Conservation (phyloP, 1,140 invertebrate species). For the Anastrepha ludens region DNA sequence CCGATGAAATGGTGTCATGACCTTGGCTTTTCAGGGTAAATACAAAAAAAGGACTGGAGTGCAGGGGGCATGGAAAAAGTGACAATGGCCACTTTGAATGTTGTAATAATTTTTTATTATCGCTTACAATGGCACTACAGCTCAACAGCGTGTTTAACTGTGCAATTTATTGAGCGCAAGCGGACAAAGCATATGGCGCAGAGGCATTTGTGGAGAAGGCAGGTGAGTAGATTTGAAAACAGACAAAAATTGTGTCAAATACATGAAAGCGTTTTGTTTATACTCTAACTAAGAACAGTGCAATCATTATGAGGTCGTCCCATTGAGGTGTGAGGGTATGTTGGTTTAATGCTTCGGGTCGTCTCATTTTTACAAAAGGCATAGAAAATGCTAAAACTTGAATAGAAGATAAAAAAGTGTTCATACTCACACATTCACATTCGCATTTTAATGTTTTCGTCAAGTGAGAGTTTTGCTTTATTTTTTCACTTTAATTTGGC, state of each 20-base stretch:
- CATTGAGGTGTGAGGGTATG: neutral
- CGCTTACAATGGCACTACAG: neutral
- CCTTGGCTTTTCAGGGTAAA: neutral
- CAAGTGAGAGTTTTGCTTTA: neutral
- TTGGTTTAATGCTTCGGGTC: neutral
- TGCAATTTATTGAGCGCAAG: constrained; percentile 42
- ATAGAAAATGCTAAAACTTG: neutral
- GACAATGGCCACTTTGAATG: constrained; percentile 28
- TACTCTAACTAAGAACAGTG: neutral
- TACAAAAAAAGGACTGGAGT: no score
- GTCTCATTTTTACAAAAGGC: neutral
- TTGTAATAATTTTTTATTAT: constrained; percentile 37
- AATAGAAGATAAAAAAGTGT: neutral
- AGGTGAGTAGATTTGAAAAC: neutral
- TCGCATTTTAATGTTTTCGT: neutral
- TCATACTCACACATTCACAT: neutral
- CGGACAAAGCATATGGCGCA: neutral
- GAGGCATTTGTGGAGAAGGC: neutral
- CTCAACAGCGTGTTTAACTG: constrained; percentile 17
- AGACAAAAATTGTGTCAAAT: constrained; percentile 35
- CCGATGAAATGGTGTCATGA: neutral
- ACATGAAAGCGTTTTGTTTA: constrained; percentile 10
- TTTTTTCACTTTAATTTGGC: neutral
- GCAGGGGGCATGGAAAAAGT: neutral
- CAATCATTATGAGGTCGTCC: constrained; percentile 4